A percentile compares a stretch with the other conserved stretches of the same genome.
Evolutionary conservation across 1,140 invertebrate species (phyloP).

Genomic region (Drosophila serrata): DNA sequence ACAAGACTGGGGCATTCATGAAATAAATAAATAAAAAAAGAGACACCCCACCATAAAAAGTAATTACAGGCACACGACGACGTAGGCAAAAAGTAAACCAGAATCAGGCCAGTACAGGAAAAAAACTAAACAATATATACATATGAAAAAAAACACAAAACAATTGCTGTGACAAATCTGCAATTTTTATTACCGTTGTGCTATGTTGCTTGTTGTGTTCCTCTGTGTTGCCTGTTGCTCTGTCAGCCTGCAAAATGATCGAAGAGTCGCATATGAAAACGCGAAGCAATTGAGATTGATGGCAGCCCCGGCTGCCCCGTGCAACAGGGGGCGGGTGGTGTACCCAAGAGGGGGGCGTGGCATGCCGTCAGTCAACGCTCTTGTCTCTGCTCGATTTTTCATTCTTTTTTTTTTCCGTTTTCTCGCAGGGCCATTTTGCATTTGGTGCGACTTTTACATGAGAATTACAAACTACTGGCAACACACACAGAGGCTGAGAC

Average conservation of each 20-base stretch:
- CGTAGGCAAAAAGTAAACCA: constrained; percentile 64
- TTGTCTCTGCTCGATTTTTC: constrained; percentile 9
- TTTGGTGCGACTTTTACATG: constrained; percentile 81
- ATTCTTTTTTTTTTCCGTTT: constrained; percentile 13
- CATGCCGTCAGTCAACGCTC: constrained; percentile 51
- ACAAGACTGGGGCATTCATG: constrained; percentile 8
- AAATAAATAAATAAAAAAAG: constrained; percentile 28
- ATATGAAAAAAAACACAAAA: constrained; percentile 27
- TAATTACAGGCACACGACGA: constrained; percentile 72
- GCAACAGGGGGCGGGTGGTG: constrained; percentile 28
- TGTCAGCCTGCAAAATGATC: constrained; percentile 80
- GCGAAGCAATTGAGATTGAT: constrained; percentile 84
- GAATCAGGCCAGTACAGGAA: constrained; percentile 62
- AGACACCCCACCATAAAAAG: constrained; percentile 61
- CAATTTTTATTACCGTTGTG: constrained; percentile 75
- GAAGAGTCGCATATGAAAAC: constrained; percentile 83
- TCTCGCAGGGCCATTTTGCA: constrained; percentile 78
- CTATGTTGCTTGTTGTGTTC: constrained; percentile 45
- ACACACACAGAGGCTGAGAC: constrained; percentile 22
- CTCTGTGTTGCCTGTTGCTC: constrained; percentile 59
- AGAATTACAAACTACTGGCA: constrained; percentile 84
- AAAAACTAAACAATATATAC: constrained; percentile 25
- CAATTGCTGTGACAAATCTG: constrained; percentile 82
- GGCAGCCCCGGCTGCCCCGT: constrained; percentile 50
- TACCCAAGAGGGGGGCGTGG: constrained; percentile 45